These are phyloP conservation scores for Lasiurus cinereus DNA, from an alignment of 2,113 vertebrate species.

Conservation along the genomic window DNA sequence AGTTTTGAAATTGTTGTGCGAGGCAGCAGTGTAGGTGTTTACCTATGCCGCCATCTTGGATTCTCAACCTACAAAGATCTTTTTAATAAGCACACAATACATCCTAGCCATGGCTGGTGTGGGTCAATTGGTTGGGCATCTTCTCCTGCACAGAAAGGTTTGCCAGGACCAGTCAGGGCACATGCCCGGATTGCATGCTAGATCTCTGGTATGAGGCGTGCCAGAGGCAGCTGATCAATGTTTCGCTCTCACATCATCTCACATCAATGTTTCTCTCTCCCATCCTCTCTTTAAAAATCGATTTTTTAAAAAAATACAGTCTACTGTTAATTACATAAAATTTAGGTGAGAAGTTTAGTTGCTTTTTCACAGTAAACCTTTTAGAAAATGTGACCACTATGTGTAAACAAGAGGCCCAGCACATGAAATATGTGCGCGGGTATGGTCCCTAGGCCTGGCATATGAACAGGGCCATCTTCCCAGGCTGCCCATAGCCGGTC, in stretches of 20 bases:
- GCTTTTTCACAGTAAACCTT: not conserved
- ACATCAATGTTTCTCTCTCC: not conserved
- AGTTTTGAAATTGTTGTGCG: no score
- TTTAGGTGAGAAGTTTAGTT: not conserved
- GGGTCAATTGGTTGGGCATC: not conserved
- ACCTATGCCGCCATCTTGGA: no score
- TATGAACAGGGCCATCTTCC: no score
- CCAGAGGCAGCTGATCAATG: not conserved
- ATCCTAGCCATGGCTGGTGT: not conserved
- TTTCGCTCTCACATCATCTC: not conserved
- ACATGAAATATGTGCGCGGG: no score
- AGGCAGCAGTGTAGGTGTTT: no score
- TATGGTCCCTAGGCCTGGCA: no score
- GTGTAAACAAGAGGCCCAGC: not conserved
- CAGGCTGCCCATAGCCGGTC: no score
- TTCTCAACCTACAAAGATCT: not conserved
- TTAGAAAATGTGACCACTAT: not conserved
- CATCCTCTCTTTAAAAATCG: not conserved
- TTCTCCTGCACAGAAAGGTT: not conserved
- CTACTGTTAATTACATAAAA: conserved; percentile 40
- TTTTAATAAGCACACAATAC: conserved; percentile 26
- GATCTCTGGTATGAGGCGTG: not conserved
- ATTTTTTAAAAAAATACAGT: not conserved
- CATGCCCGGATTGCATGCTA: not conserved
- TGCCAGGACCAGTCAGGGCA: not conserved